phyloP scores from a whole-genome alignment of 2,888 invertebrate genomes.

The Meteorus colon region DNA sequence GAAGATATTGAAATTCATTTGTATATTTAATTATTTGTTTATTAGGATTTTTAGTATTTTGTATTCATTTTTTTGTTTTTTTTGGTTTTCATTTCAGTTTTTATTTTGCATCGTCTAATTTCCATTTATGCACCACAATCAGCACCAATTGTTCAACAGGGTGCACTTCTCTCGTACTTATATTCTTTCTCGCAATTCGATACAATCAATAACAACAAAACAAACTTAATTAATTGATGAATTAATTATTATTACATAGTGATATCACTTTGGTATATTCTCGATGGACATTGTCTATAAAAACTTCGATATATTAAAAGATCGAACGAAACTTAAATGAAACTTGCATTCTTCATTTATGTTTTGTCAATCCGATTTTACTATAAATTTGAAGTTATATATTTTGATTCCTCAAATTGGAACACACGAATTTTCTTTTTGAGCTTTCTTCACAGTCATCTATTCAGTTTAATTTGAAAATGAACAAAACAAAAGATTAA shows the following conservation, averaged over 20 bases:
- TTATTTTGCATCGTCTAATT: constrained; percentile 34
- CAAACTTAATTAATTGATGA: not conserved
- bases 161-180: not conserved
- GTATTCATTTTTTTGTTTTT: not conserved
- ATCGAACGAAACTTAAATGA: not conserved
- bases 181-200: not conserved
- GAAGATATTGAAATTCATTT: not conserved
- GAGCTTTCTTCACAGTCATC: constrained; percentile 18
- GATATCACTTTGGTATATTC: constrained; percentile 24
- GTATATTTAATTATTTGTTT: not conserved
- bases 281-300: constrained; percentile 3
- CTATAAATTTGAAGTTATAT: not conserved
- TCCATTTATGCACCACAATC: constrained; percentile 50
- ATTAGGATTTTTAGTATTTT: not conserved
- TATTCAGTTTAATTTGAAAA: not conserved
- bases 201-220: constrained; percentile 1
- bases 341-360: not conserved
- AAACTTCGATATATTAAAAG: not conserved
- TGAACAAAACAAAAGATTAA: not conserved
- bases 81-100: constrained; percentile 8
- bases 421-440: constrained; percentile 12
- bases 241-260: not conserved
- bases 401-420: constrained; percentile 13
- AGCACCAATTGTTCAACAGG: constrained; percentile 50
- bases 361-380: not conserved